Percentiles rank a stretch among this genome's conserved stretches.
Conservation (phyloP, 2,797 vertebrate species). For the Xiphophorus birchmanni region DNA sequence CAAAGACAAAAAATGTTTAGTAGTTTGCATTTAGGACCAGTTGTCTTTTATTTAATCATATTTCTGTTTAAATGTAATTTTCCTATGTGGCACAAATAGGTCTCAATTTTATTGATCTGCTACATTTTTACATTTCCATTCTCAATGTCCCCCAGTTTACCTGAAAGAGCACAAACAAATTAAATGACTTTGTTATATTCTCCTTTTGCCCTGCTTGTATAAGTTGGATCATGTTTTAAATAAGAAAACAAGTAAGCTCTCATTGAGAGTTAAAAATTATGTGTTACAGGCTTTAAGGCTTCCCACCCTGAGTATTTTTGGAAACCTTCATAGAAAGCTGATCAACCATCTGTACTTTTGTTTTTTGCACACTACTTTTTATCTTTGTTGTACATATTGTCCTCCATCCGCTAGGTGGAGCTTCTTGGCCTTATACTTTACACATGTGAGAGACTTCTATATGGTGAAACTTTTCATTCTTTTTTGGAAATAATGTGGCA, state of each 20-base stretch:
- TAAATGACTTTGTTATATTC: constrained; percentile 2
- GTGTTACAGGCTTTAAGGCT: not conserved
- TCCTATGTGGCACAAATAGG: not conserved
- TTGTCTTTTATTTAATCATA: not conserved
- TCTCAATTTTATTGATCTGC: not conserved
- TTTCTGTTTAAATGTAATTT: not conserved
- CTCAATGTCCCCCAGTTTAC: constrained; percentile 33
- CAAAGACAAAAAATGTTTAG: not conserved
- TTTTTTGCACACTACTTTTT: constrained; percentile 62
- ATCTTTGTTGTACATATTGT: constrained; percentile 47
- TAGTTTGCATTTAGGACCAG: not conserved
- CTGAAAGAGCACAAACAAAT: constrained; percentile 61
- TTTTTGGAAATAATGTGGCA: not conserved
- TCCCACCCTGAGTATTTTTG: constrained; percentile 23
- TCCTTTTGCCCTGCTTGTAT: constrained; percentile 12
- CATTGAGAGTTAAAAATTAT: constrained; percentile 6
- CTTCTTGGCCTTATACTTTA: constrained; percentile 67
- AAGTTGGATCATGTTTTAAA: not conserved
- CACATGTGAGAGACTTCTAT: constrained; percentile 40
- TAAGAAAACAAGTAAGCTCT: not conserved
- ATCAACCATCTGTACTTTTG: constrained; percentile 44
- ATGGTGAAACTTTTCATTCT: not conserved
- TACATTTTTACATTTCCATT: constrained; percentile 4
- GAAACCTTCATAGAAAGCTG: not conserved
- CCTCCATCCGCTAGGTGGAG: constrained; percentile 54